These are phyloP conservation scores for Mya arenaria DNA, from an alignment of 1,140 invertebrate genomes.

Conservation along the genomic window DNA sequence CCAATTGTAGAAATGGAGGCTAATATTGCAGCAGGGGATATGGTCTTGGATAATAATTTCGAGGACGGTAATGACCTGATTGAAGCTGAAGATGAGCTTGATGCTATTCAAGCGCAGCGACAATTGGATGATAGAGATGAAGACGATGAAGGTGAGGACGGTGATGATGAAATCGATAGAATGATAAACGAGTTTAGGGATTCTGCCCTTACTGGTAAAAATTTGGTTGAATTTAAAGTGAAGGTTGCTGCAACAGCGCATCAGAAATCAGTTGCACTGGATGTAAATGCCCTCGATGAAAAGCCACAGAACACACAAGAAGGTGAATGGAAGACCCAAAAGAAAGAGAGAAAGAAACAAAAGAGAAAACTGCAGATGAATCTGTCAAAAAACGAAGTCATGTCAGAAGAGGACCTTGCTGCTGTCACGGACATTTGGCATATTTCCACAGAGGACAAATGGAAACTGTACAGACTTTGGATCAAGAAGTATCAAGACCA, in stretches of 20 bases:
- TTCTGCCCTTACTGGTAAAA: constrained; percentile 45
- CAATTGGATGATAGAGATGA: constrained; percentile 36
- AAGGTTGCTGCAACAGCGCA: constrained; percentile 20
- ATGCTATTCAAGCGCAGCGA: constrained; percentile 37
- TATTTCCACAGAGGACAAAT: constrained; percentile 70
- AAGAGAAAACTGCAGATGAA: constrained; percentile 43
- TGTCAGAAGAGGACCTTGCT: constrained; percentile 60
- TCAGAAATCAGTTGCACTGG: constrained; percentile 26
- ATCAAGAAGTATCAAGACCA: constrained; percentile 61
- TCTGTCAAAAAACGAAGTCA: constrained; percentile 43
- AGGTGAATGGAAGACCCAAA: constrained; percentile 26
- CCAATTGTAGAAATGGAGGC: constrained; percentile 33
- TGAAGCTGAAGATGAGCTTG: constrained; percentile 46
- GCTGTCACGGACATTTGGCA: constrained; percentile 69
- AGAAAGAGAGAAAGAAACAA: constrained; percentile 46
- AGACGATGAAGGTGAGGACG: constrained; percentile 8
- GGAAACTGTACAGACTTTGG: constrained; percentile 79
- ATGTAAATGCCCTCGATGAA: constrained; percentile 43
- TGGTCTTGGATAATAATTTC: not conserved
- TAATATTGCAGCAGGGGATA: no score
- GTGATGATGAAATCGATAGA: constrained; percentile 16
- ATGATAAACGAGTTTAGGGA: constrained; percentile 35
- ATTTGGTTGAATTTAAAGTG: constrained; percentile 6
- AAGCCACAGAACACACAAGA: constrained; percentile 1
- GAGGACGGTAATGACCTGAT: constrained; percentile 15